Conservation (phyloP, 2,888 invertebrate genomes). For the Meandrusa payeni region DNA sequence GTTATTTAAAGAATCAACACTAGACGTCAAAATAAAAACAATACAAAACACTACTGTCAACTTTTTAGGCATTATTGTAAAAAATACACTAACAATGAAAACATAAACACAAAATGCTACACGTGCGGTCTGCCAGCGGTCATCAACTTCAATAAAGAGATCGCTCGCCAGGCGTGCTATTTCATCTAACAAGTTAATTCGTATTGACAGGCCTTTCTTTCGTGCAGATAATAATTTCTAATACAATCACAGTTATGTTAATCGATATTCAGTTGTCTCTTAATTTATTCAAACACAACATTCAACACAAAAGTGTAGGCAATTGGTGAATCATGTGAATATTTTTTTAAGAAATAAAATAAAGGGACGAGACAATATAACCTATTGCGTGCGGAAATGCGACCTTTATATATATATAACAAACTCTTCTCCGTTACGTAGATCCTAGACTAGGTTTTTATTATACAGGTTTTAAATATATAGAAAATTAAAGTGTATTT, state of each 20-base stretch:
- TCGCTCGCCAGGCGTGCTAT: constrained; percentile 4
- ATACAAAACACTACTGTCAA: constrained; percentile 31
- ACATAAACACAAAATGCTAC: not conserved
- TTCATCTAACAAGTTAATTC: constrained; percentile 15
- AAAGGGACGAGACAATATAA: too few species aligned
- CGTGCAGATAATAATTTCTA: not conserved
- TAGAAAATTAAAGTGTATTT: too few species aligned
- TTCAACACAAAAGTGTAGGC: too few species aligned
- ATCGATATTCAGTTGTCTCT: constrained; percentile 7
- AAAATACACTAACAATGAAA: not conserved
- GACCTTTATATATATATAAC: too few species aligned
- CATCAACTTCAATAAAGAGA: constrained; percentile 19
- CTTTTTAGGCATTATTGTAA: constrained; percentile 27
- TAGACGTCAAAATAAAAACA: constrained; percentile 32
- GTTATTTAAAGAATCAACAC: constrained; percentile 28
- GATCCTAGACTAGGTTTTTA: too few species aligned
- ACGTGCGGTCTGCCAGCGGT: constrained; percentile 21
- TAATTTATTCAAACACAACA: not conserved
- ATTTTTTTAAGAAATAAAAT: too few species aligned
- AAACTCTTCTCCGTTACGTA: too few species aligned
- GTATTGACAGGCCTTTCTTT: not conserved
- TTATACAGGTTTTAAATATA: too few species aligned
- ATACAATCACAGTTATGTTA: constrained; percentile 13
- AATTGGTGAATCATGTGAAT: too few species aligned
- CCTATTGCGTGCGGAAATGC: too few species aligned